A percentile compares a stretch with the other conserved stretches of the same genome.
Evolutionary conservation across 2,888 invertebrate genomes (phyloP).

Genomic region (Temnothorax unifasciatus): DNA sequence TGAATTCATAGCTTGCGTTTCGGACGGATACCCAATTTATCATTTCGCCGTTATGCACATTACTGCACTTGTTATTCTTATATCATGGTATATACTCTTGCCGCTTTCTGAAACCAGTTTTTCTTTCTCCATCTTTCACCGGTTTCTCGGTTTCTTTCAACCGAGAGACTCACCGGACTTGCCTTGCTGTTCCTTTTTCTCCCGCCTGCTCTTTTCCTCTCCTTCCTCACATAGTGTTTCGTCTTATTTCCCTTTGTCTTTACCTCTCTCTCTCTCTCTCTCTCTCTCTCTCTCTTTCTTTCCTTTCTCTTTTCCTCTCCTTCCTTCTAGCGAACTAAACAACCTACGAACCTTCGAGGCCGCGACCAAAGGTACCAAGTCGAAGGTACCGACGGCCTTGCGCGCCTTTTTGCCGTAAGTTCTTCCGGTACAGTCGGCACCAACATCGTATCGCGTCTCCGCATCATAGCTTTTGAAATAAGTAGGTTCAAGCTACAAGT

Average conservation of each 20-base stretch:
- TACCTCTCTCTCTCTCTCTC: slow-evolving; percentile 36
- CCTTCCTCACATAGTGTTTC: slow-evolving; percentile 20
- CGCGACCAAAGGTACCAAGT: slow-evolving; percentile 48
- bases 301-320: slow-evolving; percentile 68
- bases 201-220: slow-evolving; percentile 48
- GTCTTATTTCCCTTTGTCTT: slow-evolving; percentile 41
- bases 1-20: slow-evolving; percentile 14
- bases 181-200: slow-evolving; percentile 61
- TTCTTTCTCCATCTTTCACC: slow-evolving; percentile 46
- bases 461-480: neutral
- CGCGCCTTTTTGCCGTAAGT: slow-evolving; percentile 74
- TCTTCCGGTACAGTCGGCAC: slow-evolving; percentile 79
- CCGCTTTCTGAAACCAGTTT: slow-evolving; percentile 34
- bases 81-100: slow-evolving; percentile 15
- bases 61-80: slow-evolving; percentile 40
- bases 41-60: slow-evolving; percentile 31
- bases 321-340: slow-evolving; percentile 71
- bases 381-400: slow-evolving; percentile 70
- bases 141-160: slow-evolving; percentile 62
- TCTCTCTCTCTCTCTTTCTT: slow-evolving; percentile 26
- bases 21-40: slow-evolving; percentile 32
- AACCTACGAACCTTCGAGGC: slow-evolving; percentile 70
- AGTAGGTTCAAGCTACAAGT: neutral
- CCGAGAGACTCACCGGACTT: slow-evolving; percentile 63
- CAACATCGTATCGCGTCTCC: slow-evolving; percentile 54